Base-by-base conservation (phyloP, 2,888 invertebrate genomes). In the Ptilodon capucinus region DNA sequence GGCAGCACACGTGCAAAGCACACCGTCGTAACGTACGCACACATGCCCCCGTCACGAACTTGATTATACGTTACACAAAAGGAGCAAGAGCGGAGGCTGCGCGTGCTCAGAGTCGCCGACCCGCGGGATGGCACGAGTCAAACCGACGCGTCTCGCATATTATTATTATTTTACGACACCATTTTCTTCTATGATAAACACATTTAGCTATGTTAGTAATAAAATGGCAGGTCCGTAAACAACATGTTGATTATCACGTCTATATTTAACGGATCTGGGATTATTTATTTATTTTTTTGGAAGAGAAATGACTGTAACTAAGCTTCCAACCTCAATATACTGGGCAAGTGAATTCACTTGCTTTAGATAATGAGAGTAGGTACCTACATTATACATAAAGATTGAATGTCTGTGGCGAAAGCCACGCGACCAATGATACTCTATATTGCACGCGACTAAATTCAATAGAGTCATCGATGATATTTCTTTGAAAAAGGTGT, bases 61-160 rank as follows among this genome's bases (percentile, higher is more conserved):
- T 79, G 81, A 79, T 79, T 77, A 76, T 71, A 80, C 79, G 79
- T 81, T 82, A 82, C 80, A 86, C 81, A 89, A 90, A 89, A 88
- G 83, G 84, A 88, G 79, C 84, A 87, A 85, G 68, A 81, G 74
- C 76, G 84, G 85, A 86, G 87, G 86, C 88, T 86, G 87, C 86
- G 86, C 89, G 89, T 84, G 88, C 87, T 83, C 69, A 48, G 65
- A 76, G 78, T 76, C 76, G 76, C 79, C 84, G 87, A 86, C 85
- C 86, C 79, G 76, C 78, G 77, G 73, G 79, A 76, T 76, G 85
- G 88, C 88, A 88, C 90, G 90, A 89, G 89, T 82, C 85, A 86
- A 79, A 74, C 79, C 50, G 52, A 60, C 49, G 54, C 59, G 54
- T 41, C 64, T 57, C 61, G 60, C 65, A 63, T 60, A 65, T 51